Evolutionary conservation across 2,113 vertebrate species (phyloP).

Genomic region (Daboia siamensis): DNA sequence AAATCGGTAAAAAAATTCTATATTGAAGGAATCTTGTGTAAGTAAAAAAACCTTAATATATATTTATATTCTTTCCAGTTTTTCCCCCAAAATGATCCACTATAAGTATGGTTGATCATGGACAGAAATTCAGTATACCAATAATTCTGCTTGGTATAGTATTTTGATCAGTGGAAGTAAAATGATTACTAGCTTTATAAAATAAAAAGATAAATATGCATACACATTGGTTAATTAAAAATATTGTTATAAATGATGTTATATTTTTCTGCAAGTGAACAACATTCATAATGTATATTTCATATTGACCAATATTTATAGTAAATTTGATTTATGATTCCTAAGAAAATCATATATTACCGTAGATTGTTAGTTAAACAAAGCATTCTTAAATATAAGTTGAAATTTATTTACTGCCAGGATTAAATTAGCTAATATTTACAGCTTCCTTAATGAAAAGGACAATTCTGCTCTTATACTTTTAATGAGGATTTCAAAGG

Average conservation of each 20-base stretch:
- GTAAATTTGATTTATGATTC: background rate
- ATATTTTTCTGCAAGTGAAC: background rate
- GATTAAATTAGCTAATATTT: background rate
- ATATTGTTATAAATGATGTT: background rate
- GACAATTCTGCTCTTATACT: background rate
- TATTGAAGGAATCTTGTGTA: background rate
- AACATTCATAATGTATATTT: background rate
- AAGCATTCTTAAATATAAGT: background rate
- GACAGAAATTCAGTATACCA: background rate
- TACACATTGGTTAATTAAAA: background rate
- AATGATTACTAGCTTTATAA: background rate
- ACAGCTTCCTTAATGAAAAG: background rate
- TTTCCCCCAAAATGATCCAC: background rate
- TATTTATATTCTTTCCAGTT: background rate
- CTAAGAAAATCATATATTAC: background rate
- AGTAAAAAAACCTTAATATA: background rate
- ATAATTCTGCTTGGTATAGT: background rate
- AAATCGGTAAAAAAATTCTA: background rate
- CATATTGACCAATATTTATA: background rate
- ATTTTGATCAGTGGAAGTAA: background rate
- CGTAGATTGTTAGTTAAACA: conserved; percentile 16
- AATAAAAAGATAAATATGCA: background rate
- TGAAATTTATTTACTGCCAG: background rate
- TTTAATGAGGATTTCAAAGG: background rate
- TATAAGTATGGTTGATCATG: background rate